Evolutionary conservation across 1,140 invertebrate species (phyloP), one percentile per base, ranked within the genome.

Genomic region (Ericerus pela): DNA sequence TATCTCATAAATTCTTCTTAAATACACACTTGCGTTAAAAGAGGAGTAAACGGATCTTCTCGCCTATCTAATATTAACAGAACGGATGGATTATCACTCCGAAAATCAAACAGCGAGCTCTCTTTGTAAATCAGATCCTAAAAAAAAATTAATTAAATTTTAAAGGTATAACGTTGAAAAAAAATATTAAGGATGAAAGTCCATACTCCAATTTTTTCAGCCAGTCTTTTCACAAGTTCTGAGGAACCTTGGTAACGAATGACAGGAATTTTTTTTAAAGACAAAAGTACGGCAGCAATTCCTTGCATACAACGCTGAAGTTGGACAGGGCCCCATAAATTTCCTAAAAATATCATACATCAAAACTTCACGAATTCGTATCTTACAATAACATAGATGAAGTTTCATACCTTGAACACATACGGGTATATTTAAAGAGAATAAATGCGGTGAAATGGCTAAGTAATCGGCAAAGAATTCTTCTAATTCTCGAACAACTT

Each of bases 391-490:
- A 52, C n/a, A 12, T 6, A n/a, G 3, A 5, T 28, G 27, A 16
- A 16, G 22, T 53, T 41, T 54, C 47, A 60, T 70, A 79, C 79
- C 75, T 67, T 76, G 68, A 61, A 79, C 75, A 62, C 78, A 82
- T 27, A 69, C 73, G 8, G 69, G 72, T 51, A 87, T 78, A 57
- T 80, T 82, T 38, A 87, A 70, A 0, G 83, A 83, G 70, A 94
- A 95, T 57, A 96, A 72, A 74, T 95, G 89, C 12, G 88, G 82
- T 69, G 84, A 88, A 6, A 97, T 79, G 38, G 92, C 88, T 57
- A 96, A 73, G 70, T 87, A 97, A 74, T 98, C 94, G 6, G 85
- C 91, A 73, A 93, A 96, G 68, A 90, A 84, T 72, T 97, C 93
- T 68, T 94, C 81, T 1, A 97, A 82, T 74, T 96, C 93, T 61